These are phyloP conservation scores for Eulithis prunata DNA, from an alignment of 2,888 invertebrate genomes.

Conservation along the genomic window DNA sequence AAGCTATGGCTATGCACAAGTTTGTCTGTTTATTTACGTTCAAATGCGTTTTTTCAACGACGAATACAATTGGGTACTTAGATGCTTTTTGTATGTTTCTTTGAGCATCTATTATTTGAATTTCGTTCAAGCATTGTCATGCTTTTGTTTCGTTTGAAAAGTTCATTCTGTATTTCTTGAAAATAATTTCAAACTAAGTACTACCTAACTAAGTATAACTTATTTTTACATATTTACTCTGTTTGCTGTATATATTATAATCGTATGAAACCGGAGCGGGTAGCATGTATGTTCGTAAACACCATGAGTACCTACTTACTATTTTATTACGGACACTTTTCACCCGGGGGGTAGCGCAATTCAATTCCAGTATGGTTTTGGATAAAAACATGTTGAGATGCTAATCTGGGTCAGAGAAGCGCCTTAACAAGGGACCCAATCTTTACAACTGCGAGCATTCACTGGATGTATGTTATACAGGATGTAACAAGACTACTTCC, in stretches of 20 bases:
- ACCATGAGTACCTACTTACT: no score
- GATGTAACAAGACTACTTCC: no score
- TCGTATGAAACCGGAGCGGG: no score
- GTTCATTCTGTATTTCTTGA: no score
- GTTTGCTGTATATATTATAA: no score
- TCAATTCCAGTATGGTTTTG: neutral
- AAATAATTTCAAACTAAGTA: no score
- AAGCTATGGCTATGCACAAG: conserved; percentile 13
- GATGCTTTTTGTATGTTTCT: neutral
- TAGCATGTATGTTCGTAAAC: no score
- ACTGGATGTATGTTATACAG: conserved; percentile 22
- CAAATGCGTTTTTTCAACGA: conserved; percentile 4
- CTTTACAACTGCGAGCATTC: conserved; percentile 37
- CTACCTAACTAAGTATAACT: no score
- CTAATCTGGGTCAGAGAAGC: conserved; percentile 16
- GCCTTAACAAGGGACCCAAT: conserved; percentile 33
- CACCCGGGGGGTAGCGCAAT: neutral
- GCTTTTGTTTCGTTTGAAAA: no score
- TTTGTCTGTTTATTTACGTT: conserved; percentile 22
- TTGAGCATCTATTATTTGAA: neutral
- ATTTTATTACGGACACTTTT: neutral
- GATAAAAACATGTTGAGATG: conserved; percentile 2
- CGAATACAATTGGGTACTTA: conserved; percentile 11
- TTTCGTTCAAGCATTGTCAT: no score
- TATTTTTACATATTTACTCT: no score